These are phyloP conservation scores for Neotoxoptera formosana DNA, from an alignment of 1,140 invertebrate species.

Conservation along the genomic window DNA sequence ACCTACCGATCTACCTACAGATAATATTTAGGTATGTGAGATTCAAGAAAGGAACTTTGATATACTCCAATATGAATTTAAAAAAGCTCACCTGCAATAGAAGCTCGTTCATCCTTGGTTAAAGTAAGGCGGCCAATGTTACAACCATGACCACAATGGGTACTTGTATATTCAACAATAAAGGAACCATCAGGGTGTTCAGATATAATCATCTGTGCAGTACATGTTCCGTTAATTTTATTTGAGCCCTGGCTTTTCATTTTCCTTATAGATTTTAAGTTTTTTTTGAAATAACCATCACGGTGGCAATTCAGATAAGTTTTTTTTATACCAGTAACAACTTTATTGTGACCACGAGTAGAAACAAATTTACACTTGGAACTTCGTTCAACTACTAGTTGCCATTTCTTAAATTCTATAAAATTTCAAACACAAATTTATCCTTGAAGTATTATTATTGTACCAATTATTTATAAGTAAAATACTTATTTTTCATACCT, in stretches of 20 bases:
- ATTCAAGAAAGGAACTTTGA: background rate
- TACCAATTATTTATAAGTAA: too few relatives aligned
- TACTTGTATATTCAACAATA: slow-evolving; percentile 27
- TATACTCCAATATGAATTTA: background rate
- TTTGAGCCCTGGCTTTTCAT: slow-evolving; percentile 4
- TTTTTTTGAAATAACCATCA: slow-evolving; percentile 29
- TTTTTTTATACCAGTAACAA: background rate
- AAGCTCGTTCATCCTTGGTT: slow-evolving; percentile 35
- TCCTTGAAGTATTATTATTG: too few relatives aligned
- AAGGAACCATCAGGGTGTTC: slow-evolving; percentile 1
- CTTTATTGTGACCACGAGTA: background rate
- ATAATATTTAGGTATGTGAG: background rate
- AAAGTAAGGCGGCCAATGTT: background rate
- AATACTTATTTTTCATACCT: slow-evolving; percentile 26
- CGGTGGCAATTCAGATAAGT: background rate
- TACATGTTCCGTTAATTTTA: slow-evolving; percentile 18
- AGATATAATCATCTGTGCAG: slow-evolving; percentile 22
- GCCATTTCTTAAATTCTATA: slow-evolving; percentile 34
- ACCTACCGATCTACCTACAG: background rate
- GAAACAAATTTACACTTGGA: background rate
- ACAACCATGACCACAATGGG: slow-evolving; percentile 13
- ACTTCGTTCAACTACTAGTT: background rate
- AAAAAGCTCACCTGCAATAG: background rate
- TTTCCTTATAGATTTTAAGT: slow-evolving; percentile 12
- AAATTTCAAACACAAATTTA: slow-evolving; percentile 26